Percentiles rank a stretch among this genome's conserved stretches.
These are phyloP conservation scores for Panopea generosa DNA, from an alignment of 2,888 invertebrate genomes.

Conservation along the genomic window DNA sequence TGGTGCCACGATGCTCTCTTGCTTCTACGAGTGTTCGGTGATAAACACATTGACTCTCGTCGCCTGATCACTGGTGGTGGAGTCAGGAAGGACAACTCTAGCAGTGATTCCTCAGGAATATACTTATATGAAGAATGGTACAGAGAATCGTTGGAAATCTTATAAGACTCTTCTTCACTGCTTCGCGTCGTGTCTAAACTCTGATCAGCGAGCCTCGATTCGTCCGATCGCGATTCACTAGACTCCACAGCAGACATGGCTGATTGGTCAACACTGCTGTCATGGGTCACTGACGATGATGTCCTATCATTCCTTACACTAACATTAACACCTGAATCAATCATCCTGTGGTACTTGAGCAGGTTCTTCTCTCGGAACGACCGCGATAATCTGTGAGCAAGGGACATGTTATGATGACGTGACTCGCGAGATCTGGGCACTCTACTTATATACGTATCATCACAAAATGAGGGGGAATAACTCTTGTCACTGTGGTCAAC, in stretches of 20 bases:
- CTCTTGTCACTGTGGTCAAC: slow-evolving; percentile 58
- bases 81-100: slow-evolving; percentile 55
- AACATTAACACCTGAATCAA: slow-evolving; percentile 49
- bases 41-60: slow-evolving; percentile 50
- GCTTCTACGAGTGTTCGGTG: slow-evolving; percentile 57
- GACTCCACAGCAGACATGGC: slow-evolving; percentile 5
- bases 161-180: slow-evolving; percentile 55
- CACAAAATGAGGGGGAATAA: slow-evolving; percentile 62
- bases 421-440: slow-evolving; percentile 45
- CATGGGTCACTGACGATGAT: slow-evolving; percentile 34
- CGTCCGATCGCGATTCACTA: slow-evolving; percentile 33
- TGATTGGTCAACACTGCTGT: slow-evolving; percentile 36
- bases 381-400: slow-evolving; percentile 55
- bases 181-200: slow-evolving; percentile 31
- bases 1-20: slow-evolving; percentile 71
- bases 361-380: slow-evolving; percentile 59
- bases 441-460: slow-evolving; percentile 50
- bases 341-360: slow-evolving; percentile 49
- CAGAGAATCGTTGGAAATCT: slow-evolving; percentile 59
- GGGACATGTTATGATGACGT: slow-evolving; percentile 46
- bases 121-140: slow-evolving; percentile 58
- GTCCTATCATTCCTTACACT: slow-evolving; percentile 42
- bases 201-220: slow-evolving; percentile 41
- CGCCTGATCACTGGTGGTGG: slow-evolving; percentile 44
- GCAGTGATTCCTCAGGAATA: slow-evolving; percentile 36